Conservation (phyloP, 2,113 vertebrate genomes). For the Pelodiscus sinensis region DNA sequence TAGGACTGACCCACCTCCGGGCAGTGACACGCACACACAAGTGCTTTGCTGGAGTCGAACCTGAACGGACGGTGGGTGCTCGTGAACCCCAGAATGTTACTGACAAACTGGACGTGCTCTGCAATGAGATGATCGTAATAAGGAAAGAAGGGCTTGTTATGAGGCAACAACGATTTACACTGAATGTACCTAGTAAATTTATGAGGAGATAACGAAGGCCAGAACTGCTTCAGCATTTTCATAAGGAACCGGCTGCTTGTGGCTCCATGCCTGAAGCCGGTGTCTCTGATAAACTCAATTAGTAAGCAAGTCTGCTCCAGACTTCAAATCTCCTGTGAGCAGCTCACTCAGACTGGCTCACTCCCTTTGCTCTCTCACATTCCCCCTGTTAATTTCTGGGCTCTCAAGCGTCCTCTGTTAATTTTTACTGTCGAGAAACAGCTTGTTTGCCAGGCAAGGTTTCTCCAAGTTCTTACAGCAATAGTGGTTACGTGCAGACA, state of each 20-base stretch:
- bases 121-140: neutral
- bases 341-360: too few relatives aligned
- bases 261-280: too few relatives aligned
- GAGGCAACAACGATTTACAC: neutral
- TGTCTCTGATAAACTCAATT: too few relatives aligned
- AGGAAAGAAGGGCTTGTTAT: neutral
- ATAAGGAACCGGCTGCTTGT: too few relatives aligned
- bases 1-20: neutral
- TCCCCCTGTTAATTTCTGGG: neutral
- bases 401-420: neutral
- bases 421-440: neutral
- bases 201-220: neutral
- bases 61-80: neutral
- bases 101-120: neutral
- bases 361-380: too few relatives aligned
- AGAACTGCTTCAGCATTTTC: too few relatives aligned
- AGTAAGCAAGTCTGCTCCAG: too few relatives aligned
- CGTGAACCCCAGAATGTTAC: neutral
- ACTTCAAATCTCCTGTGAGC: too few relatives aligned
- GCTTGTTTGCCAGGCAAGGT: neutral
- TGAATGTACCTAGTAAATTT: neutral
- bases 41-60: slow-evolving; percentile 49
- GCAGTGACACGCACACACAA: slow-evolving; percentile 21
- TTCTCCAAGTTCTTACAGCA: neutral
- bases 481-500: neutral